Conservation (phyloP, 2,888 invertebrate species). For the Chrysolina haemoptera region DNA sequence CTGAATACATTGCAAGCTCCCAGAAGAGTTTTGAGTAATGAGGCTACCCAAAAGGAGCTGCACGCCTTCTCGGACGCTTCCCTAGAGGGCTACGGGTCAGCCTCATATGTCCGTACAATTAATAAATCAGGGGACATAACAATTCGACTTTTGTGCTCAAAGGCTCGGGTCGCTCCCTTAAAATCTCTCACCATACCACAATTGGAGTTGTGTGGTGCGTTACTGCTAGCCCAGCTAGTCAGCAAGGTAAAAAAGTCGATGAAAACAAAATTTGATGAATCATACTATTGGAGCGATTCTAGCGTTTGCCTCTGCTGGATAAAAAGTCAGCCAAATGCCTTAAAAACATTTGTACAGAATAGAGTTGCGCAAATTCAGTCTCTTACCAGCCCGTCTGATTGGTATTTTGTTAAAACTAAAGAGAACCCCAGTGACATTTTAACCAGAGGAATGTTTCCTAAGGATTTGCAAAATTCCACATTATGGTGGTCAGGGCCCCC, state of each 20-base stretch:
- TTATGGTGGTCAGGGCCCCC: background rate
- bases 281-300: slow-evolving; percentile 18
- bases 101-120: background rate
- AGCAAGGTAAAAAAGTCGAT: slow-evolving; percentile 25
- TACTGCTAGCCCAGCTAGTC: slow-evolving; percentile 17
- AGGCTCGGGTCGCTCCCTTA: slow-evolving; percentile 24
- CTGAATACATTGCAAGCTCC: too few species aligned
- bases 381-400: background rate
- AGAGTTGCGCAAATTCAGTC: background rate
- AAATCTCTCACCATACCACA: slow-evolving; percentile 22
- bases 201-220: slow-evolving; percentile 17
- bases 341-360: background rate
- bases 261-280: background rate
- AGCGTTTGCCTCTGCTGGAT: background rate
- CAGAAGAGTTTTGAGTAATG: background rate
- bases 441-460: background rate
- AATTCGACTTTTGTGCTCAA: slow-evolving; percentile 13
- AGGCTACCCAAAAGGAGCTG: background rate
- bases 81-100: background rate
- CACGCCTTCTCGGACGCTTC: slow-evolving; percentile 7
- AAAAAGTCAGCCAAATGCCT: background rate
- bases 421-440: background rate
- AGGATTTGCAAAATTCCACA: background rate
- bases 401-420: background rate
- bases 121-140: background rate